phyloP scores from a whole-genome alignment of 35 echinoderm and acorn worm species.

The Hemicentrotus pulcherrimus region DNA sequence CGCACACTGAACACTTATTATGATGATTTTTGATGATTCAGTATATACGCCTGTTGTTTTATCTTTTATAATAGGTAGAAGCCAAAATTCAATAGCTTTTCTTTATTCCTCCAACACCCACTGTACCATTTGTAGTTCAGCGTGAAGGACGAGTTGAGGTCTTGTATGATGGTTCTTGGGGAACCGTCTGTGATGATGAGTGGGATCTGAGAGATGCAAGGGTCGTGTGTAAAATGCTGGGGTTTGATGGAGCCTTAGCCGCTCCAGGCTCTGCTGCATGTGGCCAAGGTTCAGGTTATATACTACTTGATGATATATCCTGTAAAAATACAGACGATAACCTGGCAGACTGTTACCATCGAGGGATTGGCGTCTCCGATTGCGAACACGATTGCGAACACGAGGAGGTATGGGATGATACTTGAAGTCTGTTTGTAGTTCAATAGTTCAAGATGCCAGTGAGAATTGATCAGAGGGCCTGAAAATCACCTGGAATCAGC shows the following conservation, averaged over 20 bases:
- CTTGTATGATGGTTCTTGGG: conserved; percentile 45
- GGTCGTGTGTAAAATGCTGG: too few relatives aligned
- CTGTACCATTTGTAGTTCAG: not conserved
- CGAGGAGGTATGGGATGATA: not conserved
- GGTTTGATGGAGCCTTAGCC: too few relatives aligned
- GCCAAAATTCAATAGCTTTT: not conserved
- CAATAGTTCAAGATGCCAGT: too few relatives aligned
- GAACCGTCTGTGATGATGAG: too few relatives aligned
- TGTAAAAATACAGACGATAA: not conserved
- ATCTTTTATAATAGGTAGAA: not conserved
- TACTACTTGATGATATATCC: conserved; percentile 41
- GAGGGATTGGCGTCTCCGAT: not conserved
- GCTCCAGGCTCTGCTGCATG: not conserved
- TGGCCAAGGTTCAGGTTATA: conserved; percentile 47
- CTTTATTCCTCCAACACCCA: not conserved
- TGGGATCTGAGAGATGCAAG: too few relatives aligned
- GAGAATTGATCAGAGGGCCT: too few relatives aligned
- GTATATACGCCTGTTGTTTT: too few relatives aligned
- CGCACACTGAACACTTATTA: not conserved
- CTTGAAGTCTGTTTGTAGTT: too few relatives aligned
- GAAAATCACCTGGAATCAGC: too few relatives aligned
- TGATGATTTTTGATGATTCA: not conserved
- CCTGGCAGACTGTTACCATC: conserved; percentile 31
- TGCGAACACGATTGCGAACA: conserved; percentile 16
- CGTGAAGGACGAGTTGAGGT: conserved; percentile 63